Evolutionary conservation across 2,797 vertebrate species (phyloP).

Genomic region (Clarias platycephalus): DNA sequence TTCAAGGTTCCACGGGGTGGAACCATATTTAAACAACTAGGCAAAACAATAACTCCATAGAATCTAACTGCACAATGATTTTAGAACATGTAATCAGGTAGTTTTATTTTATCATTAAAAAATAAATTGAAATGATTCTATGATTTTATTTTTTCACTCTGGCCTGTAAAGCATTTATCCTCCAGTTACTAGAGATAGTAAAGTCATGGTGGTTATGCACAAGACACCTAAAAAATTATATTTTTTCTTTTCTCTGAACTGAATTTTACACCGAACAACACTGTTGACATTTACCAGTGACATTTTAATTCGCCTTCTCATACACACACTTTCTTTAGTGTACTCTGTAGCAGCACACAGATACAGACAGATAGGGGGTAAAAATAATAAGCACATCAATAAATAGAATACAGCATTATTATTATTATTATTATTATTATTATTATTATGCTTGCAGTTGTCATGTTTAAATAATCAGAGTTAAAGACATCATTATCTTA

Average conservation of each 20-base stretch:
- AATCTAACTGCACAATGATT: not conserved
- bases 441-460: not conserved
- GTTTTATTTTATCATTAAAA: not conserved
- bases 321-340: not conserved
- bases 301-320: not conserved
- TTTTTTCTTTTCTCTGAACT: not conserved
- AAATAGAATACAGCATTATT: not conserved
- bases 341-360: not conserved
- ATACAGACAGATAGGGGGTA: not conserved
- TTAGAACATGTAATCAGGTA: not conserved
- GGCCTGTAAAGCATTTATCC: slow-evolving; percentile 92
- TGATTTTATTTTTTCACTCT: not conserved
- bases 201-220: slow-evolving; percentile 97
- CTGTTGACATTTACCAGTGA: slow-evolving; percentile 10
- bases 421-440: not conserved
- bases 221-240: slow-evolving; percentile 64
- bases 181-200: slow-evolving; percentile 89
- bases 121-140: not conserved
- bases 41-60: not conserved
- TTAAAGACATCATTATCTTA: not conserved
- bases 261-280: not conserved
- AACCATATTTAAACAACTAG: too few relatives aligned
- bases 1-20: too few relatives aligned
- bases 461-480: not conserved
- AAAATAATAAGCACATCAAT: not conserved